Conservation (phyloP, 2,888 invertebrate species). For the Scaptomyza cyrtandrae region DNA sequence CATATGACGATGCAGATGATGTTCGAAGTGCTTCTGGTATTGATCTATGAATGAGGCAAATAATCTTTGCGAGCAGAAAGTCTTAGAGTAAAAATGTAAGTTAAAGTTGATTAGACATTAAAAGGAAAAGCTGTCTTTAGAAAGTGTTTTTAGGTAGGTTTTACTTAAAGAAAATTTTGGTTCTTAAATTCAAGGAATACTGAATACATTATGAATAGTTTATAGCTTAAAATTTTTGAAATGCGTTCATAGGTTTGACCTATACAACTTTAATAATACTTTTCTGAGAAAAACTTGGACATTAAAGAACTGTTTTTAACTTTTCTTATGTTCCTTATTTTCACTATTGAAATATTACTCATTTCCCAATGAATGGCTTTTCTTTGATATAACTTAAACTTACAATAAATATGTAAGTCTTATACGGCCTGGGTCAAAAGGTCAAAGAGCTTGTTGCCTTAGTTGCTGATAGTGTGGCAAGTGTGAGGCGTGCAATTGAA, state of each 20-base stretch:
- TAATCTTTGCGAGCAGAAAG: neutral
- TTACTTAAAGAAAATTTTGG: too few species aligned
- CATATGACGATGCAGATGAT: constrained; percentile 37
- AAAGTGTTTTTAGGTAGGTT: neutral
- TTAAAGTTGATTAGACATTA: neutral
- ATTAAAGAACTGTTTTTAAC: too few species aligned
- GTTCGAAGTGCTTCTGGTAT: constrained; percentile 12
- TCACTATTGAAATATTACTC: neutral
- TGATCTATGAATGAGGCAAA: neutral
- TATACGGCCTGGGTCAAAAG: constrained; percentile 26
- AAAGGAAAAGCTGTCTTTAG: neutral
- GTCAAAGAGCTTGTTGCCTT: constrained; percentile 49
- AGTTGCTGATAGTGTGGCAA: constrained; percentile 33
- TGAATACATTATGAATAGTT: too few species aligned
- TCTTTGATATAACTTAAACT: neutral
- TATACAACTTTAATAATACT: too few species aligned
- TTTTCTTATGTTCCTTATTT: too few species aligned
- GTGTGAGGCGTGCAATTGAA: constrained; percentile 57
- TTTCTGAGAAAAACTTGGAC: too few species aligned
- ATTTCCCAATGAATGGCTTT: constrained; percentile 1
- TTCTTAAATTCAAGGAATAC: too few species aligned
- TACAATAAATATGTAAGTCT: neutral
- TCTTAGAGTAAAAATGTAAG: too few species aligned
- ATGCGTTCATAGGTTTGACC: too few species aligned
- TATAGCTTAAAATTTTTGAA: too few species aligned